Conservation (phyloP, 2,888 invertebrate species). For the Chalcosyrphus nemorum region DNA sequence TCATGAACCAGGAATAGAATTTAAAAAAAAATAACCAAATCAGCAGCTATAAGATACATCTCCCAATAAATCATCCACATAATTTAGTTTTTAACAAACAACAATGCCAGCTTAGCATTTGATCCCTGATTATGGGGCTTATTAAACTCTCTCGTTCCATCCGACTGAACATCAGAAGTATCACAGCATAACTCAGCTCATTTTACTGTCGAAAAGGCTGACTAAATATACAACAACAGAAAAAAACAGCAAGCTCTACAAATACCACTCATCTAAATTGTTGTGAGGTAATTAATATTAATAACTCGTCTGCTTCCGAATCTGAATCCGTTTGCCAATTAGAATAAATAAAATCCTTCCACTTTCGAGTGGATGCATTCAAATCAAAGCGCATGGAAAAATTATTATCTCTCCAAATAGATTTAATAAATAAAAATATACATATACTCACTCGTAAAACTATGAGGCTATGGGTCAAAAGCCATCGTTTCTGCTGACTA, state of each 20-base stretch:
- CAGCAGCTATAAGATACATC: too few species aligned
- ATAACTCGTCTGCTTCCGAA: not conserved
- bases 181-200: not conserved
- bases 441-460: not conserved
- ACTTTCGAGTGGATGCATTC: constrained; percentile 2
- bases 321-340: not conserved
- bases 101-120: not conserved
- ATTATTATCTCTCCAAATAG: not conserved
- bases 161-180: not conserved
- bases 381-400: not conserved
- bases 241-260: not conserved
- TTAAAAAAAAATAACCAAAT: too few species aligned
- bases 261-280: not conserved
- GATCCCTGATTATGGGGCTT: not conserved
- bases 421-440: not conserved
- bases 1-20: too few species aligned
- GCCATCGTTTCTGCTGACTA: not conserved
- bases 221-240: not conserved
- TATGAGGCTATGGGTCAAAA: not conserved
- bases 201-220: not conserved
- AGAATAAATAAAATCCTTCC: not conserved
- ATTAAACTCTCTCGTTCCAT: not conserved
- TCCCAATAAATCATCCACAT: too few species aligned
- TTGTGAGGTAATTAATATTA: constrained; percentile 2
- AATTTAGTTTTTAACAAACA: too few species aligned